Conservation (phyloP, 2,888 invertebrate genomes). For the Amphipyra berbera region DNA sequence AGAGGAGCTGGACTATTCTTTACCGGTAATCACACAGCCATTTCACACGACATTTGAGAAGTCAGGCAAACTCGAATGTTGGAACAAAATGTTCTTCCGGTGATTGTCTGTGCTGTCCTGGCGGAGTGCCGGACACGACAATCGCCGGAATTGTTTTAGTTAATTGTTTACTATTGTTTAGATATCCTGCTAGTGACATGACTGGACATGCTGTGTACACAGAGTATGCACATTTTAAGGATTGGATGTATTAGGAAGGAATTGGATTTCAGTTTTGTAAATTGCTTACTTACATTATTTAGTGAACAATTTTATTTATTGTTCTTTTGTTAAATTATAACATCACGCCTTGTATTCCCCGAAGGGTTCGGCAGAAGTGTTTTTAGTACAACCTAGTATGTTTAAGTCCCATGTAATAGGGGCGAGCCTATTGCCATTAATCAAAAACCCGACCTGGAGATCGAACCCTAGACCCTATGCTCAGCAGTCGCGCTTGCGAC, state of each 20-base stretch:
- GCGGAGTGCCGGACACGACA: conserved; percentile 63
- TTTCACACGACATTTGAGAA: conserved; percentile 39
- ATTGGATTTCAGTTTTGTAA: not conserved
- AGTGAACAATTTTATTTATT: too few relatives aligned
- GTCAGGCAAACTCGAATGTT: conserved; percentile 38
- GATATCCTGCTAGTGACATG: conserved; percentile 59
- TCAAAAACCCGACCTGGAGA: too few relatives aligned
- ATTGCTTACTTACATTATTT: not conserved
- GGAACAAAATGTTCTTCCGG: conserved; percentile 69
- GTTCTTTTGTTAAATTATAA: too few relatives aligned
- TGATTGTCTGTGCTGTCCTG: conserved; percentile 68
- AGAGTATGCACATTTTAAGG: conserved; percentile 5
- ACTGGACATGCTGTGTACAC: not conserved
- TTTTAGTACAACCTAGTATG: too few relatives aligned
- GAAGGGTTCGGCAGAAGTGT: too few relatives aligned
- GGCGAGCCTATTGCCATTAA: too few relatives aligned
- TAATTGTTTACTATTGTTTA: conserved; percentile 69
- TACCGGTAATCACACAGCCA: not conserved
- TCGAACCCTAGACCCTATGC: too few relatives aligned
- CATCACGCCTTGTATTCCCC: too few relatives aligned
- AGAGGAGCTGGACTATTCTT: too few relatives aligned
- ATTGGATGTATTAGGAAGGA: not conserved
- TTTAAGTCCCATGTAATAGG: too few relatives aligned
- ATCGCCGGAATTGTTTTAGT: conserved; percentile 74
- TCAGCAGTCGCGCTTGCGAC: too few relatives aligned